A percentile compares a stretch with the other conserved stretches of the same genome.
These are phyloP conservation scores for Ceratina australensis DNA, from an alignment of 1,140 invertebrate species.

Conservation along the genomic window DNA sequence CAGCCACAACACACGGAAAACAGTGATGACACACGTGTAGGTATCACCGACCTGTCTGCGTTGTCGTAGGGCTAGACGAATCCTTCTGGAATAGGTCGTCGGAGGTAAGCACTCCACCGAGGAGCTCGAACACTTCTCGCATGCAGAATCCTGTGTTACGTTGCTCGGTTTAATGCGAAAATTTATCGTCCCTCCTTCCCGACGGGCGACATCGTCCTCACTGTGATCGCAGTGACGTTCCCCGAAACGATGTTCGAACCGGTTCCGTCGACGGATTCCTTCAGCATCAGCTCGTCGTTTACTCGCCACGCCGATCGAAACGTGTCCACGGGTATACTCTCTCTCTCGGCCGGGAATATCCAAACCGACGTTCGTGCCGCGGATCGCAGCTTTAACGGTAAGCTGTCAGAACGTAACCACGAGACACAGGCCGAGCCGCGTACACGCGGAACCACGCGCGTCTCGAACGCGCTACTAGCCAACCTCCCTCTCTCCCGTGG, in stretches of 20 bases:
- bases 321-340: neutral
- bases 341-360: neutral
- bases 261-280: neutral
- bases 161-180: neutral
- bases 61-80: slow-evolving; percentile 58
- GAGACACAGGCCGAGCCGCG: slow-evolving; percentile 11
- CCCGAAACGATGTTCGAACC: neutral
- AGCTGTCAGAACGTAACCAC: slow-evolving; percentile 9
- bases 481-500: slow-evolving; percentile 15
- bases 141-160: slow-evolving; percentile 63
- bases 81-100: slow-evolving; percentile 65
- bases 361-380: no score
- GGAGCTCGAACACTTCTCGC: slow-evolving; percentile 71
- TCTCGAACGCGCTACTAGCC: neutral
- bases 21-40: slow-evolving; percentile 42
- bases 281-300: neutral
- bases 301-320: no score
- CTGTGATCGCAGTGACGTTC: neutral
- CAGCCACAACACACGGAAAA: slow-evolving; percentile 45
- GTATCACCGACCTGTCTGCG: slow-evolving; percentile 69
- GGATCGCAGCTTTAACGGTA: neutral
- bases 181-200: slow-evolving; percentile 41
- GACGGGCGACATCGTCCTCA: slow-evolving; percentile 29
- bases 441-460: slow-evolving; percentile 38
- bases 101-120: slow-evolving; percentile 69